A percentile compares a stretch with the other conserved stretches of the same genome.
Evolutionary conservation across 2,797 vertebrate genomes (phyloP).

Genomic region (Aeoliscus strigatus): DNA sequence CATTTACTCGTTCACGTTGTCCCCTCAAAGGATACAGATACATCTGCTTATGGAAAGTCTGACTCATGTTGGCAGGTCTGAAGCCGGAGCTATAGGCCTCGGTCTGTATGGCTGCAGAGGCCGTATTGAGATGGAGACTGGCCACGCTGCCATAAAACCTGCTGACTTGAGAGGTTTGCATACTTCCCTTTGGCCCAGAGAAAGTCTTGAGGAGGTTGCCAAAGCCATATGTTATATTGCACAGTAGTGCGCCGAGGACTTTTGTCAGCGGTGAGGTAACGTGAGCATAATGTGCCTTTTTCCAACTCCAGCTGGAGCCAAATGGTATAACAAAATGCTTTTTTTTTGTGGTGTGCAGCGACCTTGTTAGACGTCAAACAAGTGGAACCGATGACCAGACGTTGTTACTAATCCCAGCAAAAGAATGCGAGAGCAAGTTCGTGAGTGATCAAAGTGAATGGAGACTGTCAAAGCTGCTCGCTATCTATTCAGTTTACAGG

Average conservation of each 20-base stretch:
- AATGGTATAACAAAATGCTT: slow-evolving; percentile 14
- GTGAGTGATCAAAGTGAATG: neutral
- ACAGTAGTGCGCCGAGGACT: slow-evolving; percentile 36
- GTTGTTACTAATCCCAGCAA: slow-evolving; percentile 8
- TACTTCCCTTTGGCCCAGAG: slow-evolving; percentile 39
- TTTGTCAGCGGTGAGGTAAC: slow-evolving; percentile 53
- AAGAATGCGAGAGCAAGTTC: slow-evolving; percentile 19
- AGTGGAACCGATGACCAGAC: slow-evolving; percentile 29
- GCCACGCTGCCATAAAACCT: slow-evolving; percentile 44
- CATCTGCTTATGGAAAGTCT: slow-evolving; percentile 86
- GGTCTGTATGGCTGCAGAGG: slow-evolving; percentile 48
- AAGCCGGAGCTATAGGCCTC: slow-evolving; percentile 54
- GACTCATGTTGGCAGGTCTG: slow-evolving; percentile 68
- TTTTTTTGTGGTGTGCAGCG: slow-evolving; percentile 44
- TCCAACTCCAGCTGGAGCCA: slow-evolving; percentile 15
- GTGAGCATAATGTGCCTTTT: slow-evolving; percentile 25
- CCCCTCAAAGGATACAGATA: slow-evolving; percentile 68
- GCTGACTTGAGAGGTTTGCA: slow-evolving; percentile 41
- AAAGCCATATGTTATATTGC: slow-evolving; percentile 39
- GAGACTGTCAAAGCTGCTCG: too few relatives aligned
- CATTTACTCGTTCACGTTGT: slow-evolving; percentile 30
- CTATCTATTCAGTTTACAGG: too few relatives aligned
- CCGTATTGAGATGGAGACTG: slow-evolving; percentile 42
- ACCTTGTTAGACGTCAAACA: slow-evolving; percentile 46
- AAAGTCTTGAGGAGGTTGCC: slow-evolving; percentile 17